Evolutionary conservation across 2,113 vertebrate genomes (phyloP), one percentile per base, ranked within the genome.

Genomic region (Scalopus aquaticus): DNA sequence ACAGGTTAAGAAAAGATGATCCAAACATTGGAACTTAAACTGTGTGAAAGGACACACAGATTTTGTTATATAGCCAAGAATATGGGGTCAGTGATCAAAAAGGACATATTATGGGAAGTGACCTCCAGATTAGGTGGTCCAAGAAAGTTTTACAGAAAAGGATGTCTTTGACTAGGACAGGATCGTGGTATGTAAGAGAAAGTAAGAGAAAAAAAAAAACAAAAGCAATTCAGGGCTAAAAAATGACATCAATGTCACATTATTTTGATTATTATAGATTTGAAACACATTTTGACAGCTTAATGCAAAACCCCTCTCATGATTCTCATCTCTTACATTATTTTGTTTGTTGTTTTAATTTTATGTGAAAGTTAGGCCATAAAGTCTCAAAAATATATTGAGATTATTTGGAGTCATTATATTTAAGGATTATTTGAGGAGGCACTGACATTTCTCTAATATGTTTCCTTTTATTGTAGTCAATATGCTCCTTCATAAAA

Each of bases 321-420:
- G 28, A 92, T 10, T 88, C 37, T 74, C 13, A 49, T 37, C 15
- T 90, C 83, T 85, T 51, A 74, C 37, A 88, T 24, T 60, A 64
- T 91, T 84, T 74, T 77, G 6, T 44, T 67, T 58, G 22, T 60
- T 64, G 20, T 90, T 95, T 88, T 80, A 6, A 91, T 91, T 91
- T 70, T 3, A 62, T 56, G 22, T 73, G 39, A 90, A 60, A 3
- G 17, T 79, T 64, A 76, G 17, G 54, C 78, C 11, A 20, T 80
- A 17, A 54, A 44, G 32, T 74, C 65, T 87, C 26, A 79, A 95
- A 87, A 88, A 39, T 42, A 3, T 56, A 80, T 42, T 49, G 39
- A 80, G 42, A 46, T 58, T 42, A 30, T 49, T 9, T 2, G 5
- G 88, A 72, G 58, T 91, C 16, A 85, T 81, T 72, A 85, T n/a